Evolutionary conservation across 2,888 invertebrate species (phyloP).

Genomic region (Lasioglossum villosulum): DNA sequence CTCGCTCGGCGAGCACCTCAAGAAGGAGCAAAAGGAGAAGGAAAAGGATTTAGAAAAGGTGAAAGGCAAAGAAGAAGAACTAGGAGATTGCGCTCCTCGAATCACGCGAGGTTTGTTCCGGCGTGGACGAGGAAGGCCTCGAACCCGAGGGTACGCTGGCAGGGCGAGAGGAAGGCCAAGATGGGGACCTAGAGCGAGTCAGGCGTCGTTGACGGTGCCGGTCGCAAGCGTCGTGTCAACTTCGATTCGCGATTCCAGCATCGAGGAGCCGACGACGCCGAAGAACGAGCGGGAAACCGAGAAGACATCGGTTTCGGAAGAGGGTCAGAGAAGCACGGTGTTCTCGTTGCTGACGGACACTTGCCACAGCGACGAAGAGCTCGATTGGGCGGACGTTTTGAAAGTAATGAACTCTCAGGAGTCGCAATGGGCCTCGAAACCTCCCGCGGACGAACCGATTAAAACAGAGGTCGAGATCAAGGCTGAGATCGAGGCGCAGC

Average conservation of each 20-base stretch:
- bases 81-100: background rate
- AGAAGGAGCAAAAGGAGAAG: conserved; percentile 43
- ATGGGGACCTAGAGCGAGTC: conserved; percentile 19
- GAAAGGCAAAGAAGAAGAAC: conserved; percentile 7
- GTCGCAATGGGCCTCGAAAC: background rate
- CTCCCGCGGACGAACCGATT: background rate
- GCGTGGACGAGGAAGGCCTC: conserved; percentile 53
- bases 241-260: background rate
- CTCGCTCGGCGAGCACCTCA: conserved; percentile 46
- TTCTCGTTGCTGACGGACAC: conserved; percentile 61
- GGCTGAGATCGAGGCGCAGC: background rate
- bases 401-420: conserved; percentile 48
- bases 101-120: conserved; percentile 44
- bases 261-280: background rate
- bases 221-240: background rate
- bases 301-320: background rate
- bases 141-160: conserved; percentile 33
- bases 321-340: conserved; percentile 41
- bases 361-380: conserved; percentile 61
- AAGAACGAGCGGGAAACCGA: background rate
- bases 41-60: conserved; percentile 11
- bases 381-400: conserved; percentile 60
- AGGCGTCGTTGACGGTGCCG: background rate
- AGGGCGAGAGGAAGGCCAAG: conserved; percentile 37
- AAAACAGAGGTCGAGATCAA: background rate